Conservation (phyloP, 2,113 vertebrate species). For the Alosa alosa region DNA sequence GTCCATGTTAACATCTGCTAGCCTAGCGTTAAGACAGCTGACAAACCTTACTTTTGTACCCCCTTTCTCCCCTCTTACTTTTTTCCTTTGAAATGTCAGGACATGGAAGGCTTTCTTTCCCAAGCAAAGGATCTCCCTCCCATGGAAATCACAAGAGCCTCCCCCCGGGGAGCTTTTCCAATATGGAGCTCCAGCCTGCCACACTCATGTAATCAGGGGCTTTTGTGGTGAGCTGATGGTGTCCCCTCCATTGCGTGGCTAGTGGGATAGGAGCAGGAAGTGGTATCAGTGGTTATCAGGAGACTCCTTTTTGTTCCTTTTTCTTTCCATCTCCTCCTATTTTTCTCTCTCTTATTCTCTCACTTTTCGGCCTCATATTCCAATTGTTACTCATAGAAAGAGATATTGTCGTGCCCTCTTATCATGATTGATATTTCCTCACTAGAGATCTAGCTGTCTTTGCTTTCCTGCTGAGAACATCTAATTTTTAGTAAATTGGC, state of each 20-base stretch:
- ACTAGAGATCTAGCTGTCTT: too few relatives aligned
- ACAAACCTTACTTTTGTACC: neutral
- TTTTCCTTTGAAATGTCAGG: neutral
- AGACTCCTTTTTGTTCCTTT: neutral
- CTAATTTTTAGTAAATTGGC: too few relatives aligned
- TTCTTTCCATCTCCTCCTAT: neutral
- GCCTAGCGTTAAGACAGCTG: neutral
- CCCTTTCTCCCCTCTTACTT: neutral
- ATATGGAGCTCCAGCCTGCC: neutral
- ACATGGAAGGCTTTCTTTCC: neutral
- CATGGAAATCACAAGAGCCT: neutral
- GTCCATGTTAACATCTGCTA: neutral
- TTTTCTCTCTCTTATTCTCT: neutral
- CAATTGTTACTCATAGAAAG: neutral
- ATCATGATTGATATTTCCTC: too few relatives aligned
- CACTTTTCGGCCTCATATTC: neutral
- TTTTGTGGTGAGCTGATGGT: neutral
- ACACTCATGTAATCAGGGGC: slow-evolving; percentile 1
- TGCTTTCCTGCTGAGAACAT: too few relatives aligned
- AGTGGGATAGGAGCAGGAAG: neutral
- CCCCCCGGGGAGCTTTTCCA: neutral
- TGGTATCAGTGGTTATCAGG: neutral
- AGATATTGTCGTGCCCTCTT: neutral
- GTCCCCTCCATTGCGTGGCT: neutral
- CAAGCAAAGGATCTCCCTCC: neutral